Conservation (phyloP, 1,140 invertebrate species). For the Drosophila novamexicana region DNA sequence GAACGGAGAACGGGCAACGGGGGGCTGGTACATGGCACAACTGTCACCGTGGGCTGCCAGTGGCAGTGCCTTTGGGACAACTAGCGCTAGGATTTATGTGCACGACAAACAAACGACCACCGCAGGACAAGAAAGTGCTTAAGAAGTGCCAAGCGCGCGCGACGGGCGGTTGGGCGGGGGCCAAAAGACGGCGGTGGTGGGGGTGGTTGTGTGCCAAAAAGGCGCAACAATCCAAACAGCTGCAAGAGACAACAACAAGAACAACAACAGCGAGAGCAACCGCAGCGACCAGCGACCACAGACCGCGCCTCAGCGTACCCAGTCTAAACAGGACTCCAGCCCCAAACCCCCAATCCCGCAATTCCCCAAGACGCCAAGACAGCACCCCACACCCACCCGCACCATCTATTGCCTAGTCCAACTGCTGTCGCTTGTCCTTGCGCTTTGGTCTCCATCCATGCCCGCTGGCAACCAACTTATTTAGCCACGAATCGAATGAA, state of each 20-base stretch:
- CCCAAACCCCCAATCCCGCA: no score
- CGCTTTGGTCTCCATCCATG: not conserved
- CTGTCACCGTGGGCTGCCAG: slow-evolving; percentile 69
- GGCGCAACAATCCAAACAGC: slow-evolving; percentile 73
- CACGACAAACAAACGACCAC: slow-evolving; percentile 83
- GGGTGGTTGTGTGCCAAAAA: slow-evolving; percentile 3
- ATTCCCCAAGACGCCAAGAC: no score
- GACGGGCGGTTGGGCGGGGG: not conserved
- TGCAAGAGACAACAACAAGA: slow-evolving; percentile 71
- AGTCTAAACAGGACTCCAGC: slow-evolving; percentile 1
- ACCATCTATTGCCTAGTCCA: not conserved
- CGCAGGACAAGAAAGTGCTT: slow-evolving; percentile 83
- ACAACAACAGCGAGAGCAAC: slow-evolving; percentile 22
- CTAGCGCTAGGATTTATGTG: slow-evolving; percentile 82
- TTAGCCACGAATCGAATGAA: slow-evolving; percentile 79
- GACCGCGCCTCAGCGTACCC: slow-evolving; percentile 19
- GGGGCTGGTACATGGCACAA: slow-evolving; percentile 38
- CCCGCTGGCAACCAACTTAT: slow-evolving; percentile 65
- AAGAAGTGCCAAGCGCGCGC: slow-evolving; percentile 63
- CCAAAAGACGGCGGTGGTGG: slow-evolving; percentile 3
- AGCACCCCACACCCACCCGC: no score
- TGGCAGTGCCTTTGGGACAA: slow-evolving; percentile 82
- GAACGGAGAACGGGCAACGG: not conserved
- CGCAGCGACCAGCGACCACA: slow-evolving; percentile 59
- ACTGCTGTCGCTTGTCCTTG: slow-evolving; percentile 9